Conservation (phyloP, 2,888 invertebrate species). For the Lithophane ornitopus region DNA sequence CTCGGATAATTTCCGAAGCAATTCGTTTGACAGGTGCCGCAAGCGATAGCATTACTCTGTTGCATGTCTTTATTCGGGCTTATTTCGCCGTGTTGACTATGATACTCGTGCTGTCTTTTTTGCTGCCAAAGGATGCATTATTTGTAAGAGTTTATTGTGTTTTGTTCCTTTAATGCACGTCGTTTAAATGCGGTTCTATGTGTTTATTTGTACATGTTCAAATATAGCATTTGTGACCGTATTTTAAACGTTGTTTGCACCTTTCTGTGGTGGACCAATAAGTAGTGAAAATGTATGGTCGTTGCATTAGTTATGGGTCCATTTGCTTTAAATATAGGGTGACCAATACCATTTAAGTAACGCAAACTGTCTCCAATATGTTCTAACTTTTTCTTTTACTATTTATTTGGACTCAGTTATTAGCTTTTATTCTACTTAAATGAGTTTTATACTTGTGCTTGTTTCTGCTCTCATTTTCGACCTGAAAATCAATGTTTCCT, state of each 20-base stretch:
- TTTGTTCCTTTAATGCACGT: slow-evolving; percentile 39
- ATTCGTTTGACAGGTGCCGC: slow-evolving; percentile 74
- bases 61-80: slow-evolving; percentile 75
- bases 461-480: slow-evolving; percentile 32
- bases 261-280: slow-evolving; percentile 31
- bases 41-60: slow-evolving; percentile 67
- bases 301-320: slow-evolving; percentile 18
- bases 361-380: neutral
- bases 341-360: slow-evolving; percentile 13
- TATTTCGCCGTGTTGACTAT: slow-evolving; percentile 61
- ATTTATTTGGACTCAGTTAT: neutral
- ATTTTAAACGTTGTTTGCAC: slow-evolving; percentile 37
- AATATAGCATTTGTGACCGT: slow-evolving; percentile 36
- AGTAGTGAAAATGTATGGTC: slow-evolving; percentile 24
- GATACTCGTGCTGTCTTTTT: slow-evolving; percentile 56
- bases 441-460: neutral
- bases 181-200: slow-evolving; percentile 53
- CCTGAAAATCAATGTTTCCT: slow-evolving; percentile 49
- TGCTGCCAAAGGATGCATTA: slow-evolving; percentile 41
- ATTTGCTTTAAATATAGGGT: slow-evolving; percentile 15
- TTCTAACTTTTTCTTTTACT: neutral
- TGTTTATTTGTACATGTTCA: slow-evolving; percentile 43
- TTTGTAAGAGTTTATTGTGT: slow-evolving; percentile 53
- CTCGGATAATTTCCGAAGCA: slow-evolving; percentile 70
- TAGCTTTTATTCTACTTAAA: neutral